A percentile compares a stretch with the other conserved stretches of the same genome.
Evolutionary conservation across 2,113 vertebrate species (phyloP).

Genomic region (Percina caprodes): DNA sequence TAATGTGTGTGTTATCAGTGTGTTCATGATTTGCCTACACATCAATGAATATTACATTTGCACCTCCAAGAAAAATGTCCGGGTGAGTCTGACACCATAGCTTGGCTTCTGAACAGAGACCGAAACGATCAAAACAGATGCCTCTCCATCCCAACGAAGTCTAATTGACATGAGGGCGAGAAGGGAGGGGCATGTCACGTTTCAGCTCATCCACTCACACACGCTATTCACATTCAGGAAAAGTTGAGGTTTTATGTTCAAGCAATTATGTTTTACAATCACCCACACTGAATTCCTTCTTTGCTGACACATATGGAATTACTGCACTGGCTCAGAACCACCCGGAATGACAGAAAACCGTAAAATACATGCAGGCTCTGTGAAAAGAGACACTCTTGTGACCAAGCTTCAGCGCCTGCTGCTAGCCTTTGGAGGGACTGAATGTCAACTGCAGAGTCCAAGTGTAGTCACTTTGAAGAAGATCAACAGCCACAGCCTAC

Average conservation of each 20-base stretch:
- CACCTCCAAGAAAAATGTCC: background rate
- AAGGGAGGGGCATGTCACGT: constrained; percentile 13
- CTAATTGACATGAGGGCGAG: constrained; percentile 25
- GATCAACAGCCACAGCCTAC: constrained; percentile 41
- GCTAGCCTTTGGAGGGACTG: constrained; percentile 52
- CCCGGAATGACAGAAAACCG: constrained; percentile 66
- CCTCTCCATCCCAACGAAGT: constrained; percentile 28
- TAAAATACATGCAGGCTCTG: constrained; percentile 57
- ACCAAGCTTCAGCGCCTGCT: constrained; percentile 13
- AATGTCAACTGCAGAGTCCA: constrained; percentile 47
- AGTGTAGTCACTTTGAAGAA: constrained; percentile 41
- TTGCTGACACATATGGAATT: constrained; percentile 73
- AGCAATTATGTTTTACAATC: constrained; percentile 70
- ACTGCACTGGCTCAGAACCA: constrained; percentile 57
- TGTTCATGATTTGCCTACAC: background rate
- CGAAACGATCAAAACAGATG: constrained; percentile 53
- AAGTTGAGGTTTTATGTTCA: constrained; percentile 63
- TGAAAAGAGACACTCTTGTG: constrained; percentile 66
- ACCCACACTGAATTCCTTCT: constrained; percentile 67
- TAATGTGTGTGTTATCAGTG: background rate
- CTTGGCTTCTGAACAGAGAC: constrained; percentile 2
- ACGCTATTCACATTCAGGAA: constrained; percentile 54
- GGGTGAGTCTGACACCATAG: background rate
- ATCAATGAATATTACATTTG: background rate
- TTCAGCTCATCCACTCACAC: constrained; percentile 44